phyloP scores from a whole-genome alignment of 2,797 vertebrate species.

The Myotis pilosus region DNA sequence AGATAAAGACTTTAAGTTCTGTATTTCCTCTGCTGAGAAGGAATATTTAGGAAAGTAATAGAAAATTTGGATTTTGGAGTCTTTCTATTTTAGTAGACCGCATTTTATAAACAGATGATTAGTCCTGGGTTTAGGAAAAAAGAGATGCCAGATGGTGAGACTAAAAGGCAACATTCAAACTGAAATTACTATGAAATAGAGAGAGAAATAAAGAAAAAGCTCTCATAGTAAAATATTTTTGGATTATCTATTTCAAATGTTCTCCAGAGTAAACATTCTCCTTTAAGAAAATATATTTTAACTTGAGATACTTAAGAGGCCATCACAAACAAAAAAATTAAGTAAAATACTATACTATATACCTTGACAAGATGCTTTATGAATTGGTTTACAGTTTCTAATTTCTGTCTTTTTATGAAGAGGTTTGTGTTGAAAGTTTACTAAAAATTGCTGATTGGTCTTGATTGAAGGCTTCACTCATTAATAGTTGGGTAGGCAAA shows the following conservation, averaged over 20 bases:
- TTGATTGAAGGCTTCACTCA: neutral
- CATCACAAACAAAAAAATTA: neutral
- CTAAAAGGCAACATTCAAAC: constrained; percentile 53
- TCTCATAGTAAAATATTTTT: constrained; percentile 58
- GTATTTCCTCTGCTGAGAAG: neutral
- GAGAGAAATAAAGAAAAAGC: neutral
- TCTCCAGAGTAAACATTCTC: neutral
- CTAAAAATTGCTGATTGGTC: neutral
- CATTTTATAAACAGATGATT: constrained; percentile 36
- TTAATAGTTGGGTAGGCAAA: neutral
- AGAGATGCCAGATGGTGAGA: constrained; percentile 8
- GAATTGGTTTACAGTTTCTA: constrained; percentile 54
- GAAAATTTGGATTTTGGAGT: constrained; percentile 14
- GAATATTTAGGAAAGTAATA: neutral
- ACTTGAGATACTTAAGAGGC: neutral
- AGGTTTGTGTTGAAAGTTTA: neutral
- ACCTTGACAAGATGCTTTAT: neutral
- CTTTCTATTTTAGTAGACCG: constrained; percentile 16
- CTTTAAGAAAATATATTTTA: constrained; percentile 45
- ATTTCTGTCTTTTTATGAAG: constrained; percentile 11
- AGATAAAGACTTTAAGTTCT: neutral
- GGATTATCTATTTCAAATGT: constrained; percentile 45
- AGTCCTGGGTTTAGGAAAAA: constrained; percentile 53
- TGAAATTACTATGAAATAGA: constrained; percentile 42
- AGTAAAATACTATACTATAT: neutral